Conservation (phyloP, 1,140 invertebrate genomes). For the Megathymus violae region DNA sequence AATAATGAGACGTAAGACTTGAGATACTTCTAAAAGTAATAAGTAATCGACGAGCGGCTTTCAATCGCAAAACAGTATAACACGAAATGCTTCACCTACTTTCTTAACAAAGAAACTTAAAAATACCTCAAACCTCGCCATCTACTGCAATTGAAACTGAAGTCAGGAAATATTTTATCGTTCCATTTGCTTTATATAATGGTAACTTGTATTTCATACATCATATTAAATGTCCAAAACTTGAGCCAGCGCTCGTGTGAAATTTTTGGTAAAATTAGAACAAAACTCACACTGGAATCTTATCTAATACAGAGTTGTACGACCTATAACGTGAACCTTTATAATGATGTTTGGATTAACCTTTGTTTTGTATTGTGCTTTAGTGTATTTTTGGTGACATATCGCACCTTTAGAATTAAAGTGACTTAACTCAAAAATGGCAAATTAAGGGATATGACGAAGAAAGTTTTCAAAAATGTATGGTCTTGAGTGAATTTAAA, state of each 20-base stretch:
- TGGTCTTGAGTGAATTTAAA: too few species aligned
- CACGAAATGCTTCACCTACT: conserved; percentile 18
- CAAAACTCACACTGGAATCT: conserved; percentile 20
- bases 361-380: too few species aligned
- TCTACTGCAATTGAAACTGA: conserved; percentile 32
- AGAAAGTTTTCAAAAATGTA: too few species aligned
- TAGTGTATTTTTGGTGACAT: too few species aligned
- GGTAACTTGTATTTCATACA: conserved; percentile 32
- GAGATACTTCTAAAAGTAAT: neutral
- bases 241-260: conserved; percentile 26
- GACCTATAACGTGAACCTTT: conserved; percentile 1
- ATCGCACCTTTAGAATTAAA: too few species aligned
- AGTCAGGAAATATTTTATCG: conserved; percentile 32
- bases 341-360: neutral
- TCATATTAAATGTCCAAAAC: conserved; percentile 33
- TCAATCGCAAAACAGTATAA: conserved; percentile 6
- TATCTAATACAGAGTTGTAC: conserved; percentile 17
- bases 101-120: conserved; percentile 22
- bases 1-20: too few species aligned
- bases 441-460: too few species aligned
- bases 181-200: conserved; percentile 29
- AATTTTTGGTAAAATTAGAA: conserved; percentile 34
- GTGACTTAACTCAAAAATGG: too few species aligned
- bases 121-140: conserved; percentile 17
- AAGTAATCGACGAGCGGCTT: neutral